Evolutionary conservation across 2,797 vertebrate genomes (phyloP).

Genomic region (Harpagifer antarcticus): DNA sequence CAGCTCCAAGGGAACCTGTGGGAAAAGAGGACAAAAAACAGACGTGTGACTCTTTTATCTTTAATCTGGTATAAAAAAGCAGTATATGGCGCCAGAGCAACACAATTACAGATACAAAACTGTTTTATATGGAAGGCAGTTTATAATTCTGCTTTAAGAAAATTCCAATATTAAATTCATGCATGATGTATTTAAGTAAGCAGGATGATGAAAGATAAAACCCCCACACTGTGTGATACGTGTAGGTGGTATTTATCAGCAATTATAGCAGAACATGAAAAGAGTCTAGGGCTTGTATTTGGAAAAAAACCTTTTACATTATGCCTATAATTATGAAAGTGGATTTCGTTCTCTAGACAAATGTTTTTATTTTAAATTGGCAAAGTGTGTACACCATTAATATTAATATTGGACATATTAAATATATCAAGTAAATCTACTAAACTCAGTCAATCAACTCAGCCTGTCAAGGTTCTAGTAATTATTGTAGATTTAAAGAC

Average conservation of each 20-base stretch:
- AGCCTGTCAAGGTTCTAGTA: slow-evolving; percentile 41
- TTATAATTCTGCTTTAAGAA: slow-evolving; percentile 21
- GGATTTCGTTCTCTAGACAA: not conserved
- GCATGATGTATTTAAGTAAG: slow-evolving; percentile 21
- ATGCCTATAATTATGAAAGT: slow-evolving; percentile 18
- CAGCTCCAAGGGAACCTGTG: slow-evolving; percentile 77
- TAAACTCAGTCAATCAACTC: slow-evolving; percentile 28
- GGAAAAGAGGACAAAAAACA: slow-evolving; percentile 48
- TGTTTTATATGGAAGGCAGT: not conserved
- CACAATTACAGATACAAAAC: slow-evolving; percentile 14
- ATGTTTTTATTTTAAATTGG: not conserved
- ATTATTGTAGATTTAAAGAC: slow-evolving; percentile 65
- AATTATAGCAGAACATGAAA: slow-evolving; percentile 53
- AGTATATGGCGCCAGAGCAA: not conserved
- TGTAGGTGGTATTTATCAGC: slow-evolving; percentile 64
- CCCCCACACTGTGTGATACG: slow-evolving; percentile 47
- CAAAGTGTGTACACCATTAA: too few relatives aligned
- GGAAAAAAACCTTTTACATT: slow-evolving; percentile 29
- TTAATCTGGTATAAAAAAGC: slow-evolving; percentile 17
- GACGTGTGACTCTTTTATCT: slow-evolving; percentile 32
- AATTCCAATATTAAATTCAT: slow-evolving; percentile 49
- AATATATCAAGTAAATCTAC: slow-evolving; percentile 34
- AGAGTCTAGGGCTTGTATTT: slow-evolving; percentile 27
- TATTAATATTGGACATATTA: not conserved
- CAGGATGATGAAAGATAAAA: slow-evolving; percentile 42